Percentiles rank a stretch among this genome's conserved stretches.
These are phyloP conservation scores for Ameiurus melas DNA, from an alignment of 2,113 vertebrate species.

Conservation along the genomic window DNA sequence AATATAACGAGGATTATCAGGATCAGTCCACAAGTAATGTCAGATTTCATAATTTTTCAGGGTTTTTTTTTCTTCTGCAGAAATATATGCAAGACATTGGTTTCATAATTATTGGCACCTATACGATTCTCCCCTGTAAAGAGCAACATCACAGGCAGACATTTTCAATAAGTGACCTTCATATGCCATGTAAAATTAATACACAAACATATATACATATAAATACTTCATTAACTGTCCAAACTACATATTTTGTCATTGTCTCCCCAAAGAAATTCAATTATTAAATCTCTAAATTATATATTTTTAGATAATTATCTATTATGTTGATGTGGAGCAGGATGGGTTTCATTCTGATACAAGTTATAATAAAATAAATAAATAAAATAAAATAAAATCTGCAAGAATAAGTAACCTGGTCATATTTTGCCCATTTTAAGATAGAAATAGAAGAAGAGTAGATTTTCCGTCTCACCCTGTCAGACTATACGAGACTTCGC, in stretches of 20 bases:
- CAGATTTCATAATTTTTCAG: background rate
- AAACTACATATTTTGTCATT: background rate
- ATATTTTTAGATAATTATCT: background rate
- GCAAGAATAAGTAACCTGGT: background rate
- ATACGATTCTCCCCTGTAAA: background rate
- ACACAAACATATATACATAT: background rate
- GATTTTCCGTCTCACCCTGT: conserved; percentile 61
- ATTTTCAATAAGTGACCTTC: background rate
- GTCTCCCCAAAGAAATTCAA: background rate
- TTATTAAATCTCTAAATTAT: background rate
- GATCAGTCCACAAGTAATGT: background rate
- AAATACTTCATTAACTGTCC: background rate
- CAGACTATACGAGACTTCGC: conserved; percentile 71
- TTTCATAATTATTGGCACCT: background rate
- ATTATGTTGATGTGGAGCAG: too few relatives aligned
- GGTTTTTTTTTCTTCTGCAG: background rate
- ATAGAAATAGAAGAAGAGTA: background rate
- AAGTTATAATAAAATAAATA: background rate
- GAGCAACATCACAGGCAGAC: background rate
- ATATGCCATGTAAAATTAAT: background rate
- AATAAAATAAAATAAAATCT: background rate
- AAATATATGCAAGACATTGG: background rate
- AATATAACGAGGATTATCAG: background rate
- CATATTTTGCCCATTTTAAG: background rate
- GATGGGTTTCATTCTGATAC: background rate